Conservation (phyloP, 2,888 invertebrate genomes). For the Tineola bisselliella region DNA sequence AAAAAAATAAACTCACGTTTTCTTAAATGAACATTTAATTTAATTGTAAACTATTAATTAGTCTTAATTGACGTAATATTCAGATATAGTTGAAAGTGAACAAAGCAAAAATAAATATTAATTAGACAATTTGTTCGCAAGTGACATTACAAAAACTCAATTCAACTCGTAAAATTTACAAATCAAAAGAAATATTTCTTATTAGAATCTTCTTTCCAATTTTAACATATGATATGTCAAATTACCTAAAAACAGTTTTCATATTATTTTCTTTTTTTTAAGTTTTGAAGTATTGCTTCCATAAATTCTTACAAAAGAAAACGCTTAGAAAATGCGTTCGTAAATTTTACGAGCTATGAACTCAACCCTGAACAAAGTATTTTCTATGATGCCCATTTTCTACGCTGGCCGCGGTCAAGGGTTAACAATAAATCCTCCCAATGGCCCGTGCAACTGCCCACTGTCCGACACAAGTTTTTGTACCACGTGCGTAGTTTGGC, state of each 20-base stretch:
- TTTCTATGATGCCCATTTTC: neutral
- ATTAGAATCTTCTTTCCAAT: too few species aligned
- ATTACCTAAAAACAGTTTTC: too few species aligned
- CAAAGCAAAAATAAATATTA: neutral
- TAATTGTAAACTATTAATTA: neutral
- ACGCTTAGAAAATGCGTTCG: neutral
- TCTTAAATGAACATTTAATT: neutral
- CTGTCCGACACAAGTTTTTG: neutral
- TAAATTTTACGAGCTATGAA: neutral
- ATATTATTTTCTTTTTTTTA: too few species aligned
- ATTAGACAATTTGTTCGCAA: neutral
- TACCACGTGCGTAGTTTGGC: neutral
- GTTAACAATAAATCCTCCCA: conserved; percentile 26
- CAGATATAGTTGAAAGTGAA: neutral
- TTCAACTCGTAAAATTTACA: too few species aligned
- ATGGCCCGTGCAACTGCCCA: conserved; percentile 26
- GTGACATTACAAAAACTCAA: neutral
- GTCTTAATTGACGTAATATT: neutral
- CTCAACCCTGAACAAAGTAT: neutral
- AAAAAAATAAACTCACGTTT: too few species aligned
- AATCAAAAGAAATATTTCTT: too few species aligned
- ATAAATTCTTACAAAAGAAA: neutral
- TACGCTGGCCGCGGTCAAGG: conserved; percentile 19
- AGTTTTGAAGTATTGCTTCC: neutral
- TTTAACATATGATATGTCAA: too few species aligned